These are phyloP conservation scores for Ptilodon capucinus DNA, from an alignment of 2,888 invertebrate genomes.

Conservation along the genomic window DNA sequence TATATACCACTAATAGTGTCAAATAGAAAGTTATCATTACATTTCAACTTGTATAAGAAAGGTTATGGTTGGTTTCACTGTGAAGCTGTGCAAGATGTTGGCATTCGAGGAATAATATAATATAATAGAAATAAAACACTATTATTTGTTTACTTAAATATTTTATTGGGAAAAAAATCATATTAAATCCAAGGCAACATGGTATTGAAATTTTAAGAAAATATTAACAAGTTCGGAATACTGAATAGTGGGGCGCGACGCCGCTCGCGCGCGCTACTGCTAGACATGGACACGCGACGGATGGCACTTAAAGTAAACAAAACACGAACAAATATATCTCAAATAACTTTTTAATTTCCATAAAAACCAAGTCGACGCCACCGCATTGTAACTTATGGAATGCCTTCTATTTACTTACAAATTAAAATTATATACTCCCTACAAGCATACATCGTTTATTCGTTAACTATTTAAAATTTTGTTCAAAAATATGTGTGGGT, in stretches of 20 bases:
- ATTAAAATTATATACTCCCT: slow-evolving; percentile 68
- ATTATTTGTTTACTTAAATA: slow-evolving; percentile 70
- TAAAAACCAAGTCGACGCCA: slow-evolving; percentile 66
- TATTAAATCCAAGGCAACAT: slow-evolving; percentile 82
- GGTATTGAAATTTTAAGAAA: slow-evolving; percentile 76
- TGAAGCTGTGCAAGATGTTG: too few relatives aligned
- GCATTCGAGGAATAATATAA: too few relatives aligned
- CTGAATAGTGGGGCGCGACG: slow-evolving; percentile 25
- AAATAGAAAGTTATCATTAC: too few relatives aligned
- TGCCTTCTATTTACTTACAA: slow-evolving; percentile 77
- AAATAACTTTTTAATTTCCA: slow-evolving; percentile 48
- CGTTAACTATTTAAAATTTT: slow-evolving; percentile 56
- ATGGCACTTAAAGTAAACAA: slow-evolving; percentile 70
- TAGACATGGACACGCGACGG: slow-evolving; percentile 43
- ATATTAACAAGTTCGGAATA: slow-evolving; percentile 54
- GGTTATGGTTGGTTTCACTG: too few relatives aligned
- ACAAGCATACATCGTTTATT: slow-evolving; percentile 62
- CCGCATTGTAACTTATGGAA: slow-evolving; percentile 75
- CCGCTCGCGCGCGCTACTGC: slow-evolving; percentile 14
- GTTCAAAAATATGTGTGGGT: slow-evolving; percentile 47
- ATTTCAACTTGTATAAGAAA: too few relatives aligned
- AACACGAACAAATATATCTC: slow-evolving; percentile 52
- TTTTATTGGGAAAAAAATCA: slow-evolving; percentile 81
- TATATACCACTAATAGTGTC: too few relatives aligned
- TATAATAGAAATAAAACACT: slow-evolving; percentile 58